phyloP scores from a whole-genome alignment of 2,888 invertebrate species.

The Coremacera marginata region DNA sequence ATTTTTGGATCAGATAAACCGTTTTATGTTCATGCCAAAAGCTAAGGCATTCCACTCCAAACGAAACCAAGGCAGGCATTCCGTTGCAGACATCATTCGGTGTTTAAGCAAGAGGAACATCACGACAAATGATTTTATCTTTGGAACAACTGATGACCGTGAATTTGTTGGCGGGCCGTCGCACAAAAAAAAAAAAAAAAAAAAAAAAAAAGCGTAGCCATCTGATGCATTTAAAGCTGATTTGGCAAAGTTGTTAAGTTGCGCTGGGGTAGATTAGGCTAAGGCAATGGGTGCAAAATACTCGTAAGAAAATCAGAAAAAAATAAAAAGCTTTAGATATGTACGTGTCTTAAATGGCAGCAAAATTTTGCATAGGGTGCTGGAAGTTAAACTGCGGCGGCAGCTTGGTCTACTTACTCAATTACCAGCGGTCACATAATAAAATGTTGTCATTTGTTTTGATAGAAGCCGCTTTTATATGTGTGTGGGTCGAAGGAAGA shows the following conservation, averaged over 20 bases:
- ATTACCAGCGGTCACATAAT: neutral
- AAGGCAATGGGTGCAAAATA: no score
- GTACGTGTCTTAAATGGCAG: neutral
- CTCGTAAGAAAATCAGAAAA: neutral
- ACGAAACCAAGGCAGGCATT: neutral
- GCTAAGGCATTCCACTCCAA: neutral
- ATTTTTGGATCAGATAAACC: constrained; percentile 45
- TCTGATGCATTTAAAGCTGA: constrained; percentile 16
- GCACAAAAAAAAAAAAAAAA: no score
- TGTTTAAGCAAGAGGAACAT: constrained; percentile 8
- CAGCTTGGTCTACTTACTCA: neutral
- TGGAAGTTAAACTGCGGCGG: neutral
- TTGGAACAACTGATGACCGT: constrained; percentile 29
- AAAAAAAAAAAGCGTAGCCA: neutral
- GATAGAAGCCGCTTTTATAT: no score
- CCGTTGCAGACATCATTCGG: constrained; percentile 1
- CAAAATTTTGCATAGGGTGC: neutral
- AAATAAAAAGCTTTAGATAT: neutral
- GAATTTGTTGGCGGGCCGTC: constrained; percentile 21
- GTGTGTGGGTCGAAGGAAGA: neutral
- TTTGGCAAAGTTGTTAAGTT: constrained; percentile 4
- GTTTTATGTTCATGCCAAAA: constrained; percentile 35
- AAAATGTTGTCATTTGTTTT: neutral
- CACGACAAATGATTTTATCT: constrained; percentile 42
- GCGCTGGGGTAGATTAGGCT: neutral